Evolutionary conservation across 2,113 vertebrate species (phyloP).

Genomic region (Hystrix brachyura): DNA sequence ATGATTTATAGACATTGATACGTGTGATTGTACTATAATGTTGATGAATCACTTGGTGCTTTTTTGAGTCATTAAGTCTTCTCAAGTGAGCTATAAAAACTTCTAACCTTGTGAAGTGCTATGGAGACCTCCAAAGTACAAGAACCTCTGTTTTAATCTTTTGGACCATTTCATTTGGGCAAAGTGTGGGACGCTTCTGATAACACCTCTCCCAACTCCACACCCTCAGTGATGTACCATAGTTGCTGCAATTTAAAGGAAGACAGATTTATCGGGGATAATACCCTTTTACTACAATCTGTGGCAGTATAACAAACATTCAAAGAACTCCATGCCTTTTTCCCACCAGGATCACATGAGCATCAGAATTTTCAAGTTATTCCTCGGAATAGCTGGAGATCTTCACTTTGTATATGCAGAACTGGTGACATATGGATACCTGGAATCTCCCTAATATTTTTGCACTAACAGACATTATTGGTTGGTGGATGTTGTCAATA

Average conservation of each 20-base stretch:
- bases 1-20: not conserved
- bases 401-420: not conserved
- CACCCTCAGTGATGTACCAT: not conserved
- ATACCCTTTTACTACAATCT: not conserved
- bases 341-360: not conserved
- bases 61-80: not conserved
- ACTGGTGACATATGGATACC: not conserved
- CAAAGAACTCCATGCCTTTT: not conserved
- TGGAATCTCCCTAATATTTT: not conserved
- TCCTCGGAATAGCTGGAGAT: not conserved
- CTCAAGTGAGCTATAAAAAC: not conserved
- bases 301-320: not conserved
- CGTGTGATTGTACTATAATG: not conserved
- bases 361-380: slow-evolving; percentile 1
- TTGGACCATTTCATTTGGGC: not conserved
- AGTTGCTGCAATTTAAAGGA: not conserved
- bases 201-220: not conserved
- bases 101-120: not conserved
- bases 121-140: slow-evolving; percentile 1
- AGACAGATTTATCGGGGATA: not conserved
- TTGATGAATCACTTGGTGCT: not conserved
- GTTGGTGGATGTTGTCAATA: not conserved
- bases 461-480: not conserved
- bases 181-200: not conserved
- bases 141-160: not conserved